Conservation (phyloP, 1,140 invertebrate species). For the Ceratina japonica region DNA sequence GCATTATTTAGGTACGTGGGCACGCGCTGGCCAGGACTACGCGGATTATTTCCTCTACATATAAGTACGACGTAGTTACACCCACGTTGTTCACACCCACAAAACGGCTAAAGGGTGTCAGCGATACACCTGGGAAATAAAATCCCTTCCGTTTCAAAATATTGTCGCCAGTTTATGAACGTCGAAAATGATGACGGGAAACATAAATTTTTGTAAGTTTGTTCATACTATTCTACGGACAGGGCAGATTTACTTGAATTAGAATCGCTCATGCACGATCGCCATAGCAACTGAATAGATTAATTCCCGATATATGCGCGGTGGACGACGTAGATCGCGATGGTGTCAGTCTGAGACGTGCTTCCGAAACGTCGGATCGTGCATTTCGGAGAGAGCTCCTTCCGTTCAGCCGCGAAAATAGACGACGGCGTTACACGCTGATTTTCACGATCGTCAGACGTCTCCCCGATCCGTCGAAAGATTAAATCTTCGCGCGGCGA, state of each 20-base stretch:
- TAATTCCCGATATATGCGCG: conserved; percentile 10
- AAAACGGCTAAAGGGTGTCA: background rate
- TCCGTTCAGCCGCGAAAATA: conserved; percentile 2
- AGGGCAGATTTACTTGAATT: background rate
- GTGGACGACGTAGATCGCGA: conserved; percentile 2
- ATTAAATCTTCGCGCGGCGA: no score
- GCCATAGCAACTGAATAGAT: conserved; percentile 34
- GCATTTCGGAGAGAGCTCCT: background rate
- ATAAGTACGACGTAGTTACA: background rate
- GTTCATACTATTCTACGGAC: no score
- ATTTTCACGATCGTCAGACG: no score
- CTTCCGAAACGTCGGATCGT: background rate
- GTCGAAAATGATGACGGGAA: background rate
- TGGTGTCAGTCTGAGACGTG: conserved; percentile 9
- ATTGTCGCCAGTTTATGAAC: background rate
- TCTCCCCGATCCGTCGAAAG: no score
- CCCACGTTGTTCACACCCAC: background rate
- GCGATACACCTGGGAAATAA: conserved; percentile 19
- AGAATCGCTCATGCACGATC: background rate
- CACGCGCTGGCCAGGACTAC: background rate
- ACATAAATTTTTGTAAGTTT: background rate
- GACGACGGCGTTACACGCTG: background rate
- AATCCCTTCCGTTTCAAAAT: background rate
- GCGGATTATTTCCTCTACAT: conserved; percentile 2
- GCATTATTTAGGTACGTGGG: background rate